phyloP scores from a whole-genome alignment of 2,797 vertebrate genomes.

The Oreochromis grahami region DNA sequence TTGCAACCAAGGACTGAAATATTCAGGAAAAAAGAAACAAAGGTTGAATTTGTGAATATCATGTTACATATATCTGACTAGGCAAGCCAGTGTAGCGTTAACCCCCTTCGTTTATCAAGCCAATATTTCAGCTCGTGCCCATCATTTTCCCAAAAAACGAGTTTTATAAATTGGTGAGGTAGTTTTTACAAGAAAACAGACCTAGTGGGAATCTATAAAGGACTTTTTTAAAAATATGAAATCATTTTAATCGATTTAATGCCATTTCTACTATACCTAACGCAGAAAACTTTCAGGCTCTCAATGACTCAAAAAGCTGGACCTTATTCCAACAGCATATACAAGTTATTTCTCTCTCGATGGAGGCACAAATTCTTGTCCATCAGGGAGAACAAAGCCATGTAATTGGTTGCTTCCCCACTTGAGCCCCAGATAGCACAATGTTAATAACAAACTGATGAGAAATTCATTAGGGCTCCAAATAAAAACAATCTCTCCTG shows the following conservation, averaged over 20 bases:
- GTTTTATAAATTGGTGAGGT: background rate
- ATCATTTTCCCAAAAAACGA: background rate
- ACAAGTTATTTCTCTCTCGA: slow-evolving; percentile 52
- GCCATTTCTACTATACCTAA: slow-evolving; percentile 36
- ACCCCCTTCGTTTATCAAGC: background rate
- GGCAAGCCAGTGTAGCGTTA: background rate
- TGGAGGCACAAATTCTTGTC: slow-evolving; percentile 63
- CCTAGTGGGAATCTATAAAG: background rate
- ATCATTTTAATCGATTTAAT: background rate
- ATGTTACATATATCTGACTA: background rate
- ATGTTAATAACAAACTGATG: slow-evolving; percentile 81
- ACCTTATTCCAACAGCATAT: slow-evolving; percentile 12
- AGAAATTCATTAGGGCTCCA: slow-evolving; percentile 79
- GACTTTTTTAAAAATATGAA: background rate
- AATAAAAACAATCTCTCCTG: slow-evolving; percentile 78
- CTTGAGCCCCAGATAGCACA: slow-evolving; percentile 64
- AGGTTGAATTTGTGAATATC: background rate
- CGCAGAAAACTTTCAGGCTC: slow-evolving; percentile 49
- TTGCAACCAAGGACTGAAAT: background rate
- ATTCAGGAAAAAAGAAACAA: background rate
- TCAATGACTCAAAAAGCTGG: slow-evolving; percentile 24
- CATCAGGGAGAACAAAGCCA: slow-evolving; percentile 68
- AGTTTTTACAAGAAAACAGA: slow-evolving; percentile 14
- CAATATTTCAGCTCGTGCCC: background rate
- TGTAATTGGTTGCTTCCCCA: slow-evolving; percentile 72